Base-by-base conservation (phyloP, 2,113 vertebrate genomes). In the Syrrhaptes paradoxus region DNA sequence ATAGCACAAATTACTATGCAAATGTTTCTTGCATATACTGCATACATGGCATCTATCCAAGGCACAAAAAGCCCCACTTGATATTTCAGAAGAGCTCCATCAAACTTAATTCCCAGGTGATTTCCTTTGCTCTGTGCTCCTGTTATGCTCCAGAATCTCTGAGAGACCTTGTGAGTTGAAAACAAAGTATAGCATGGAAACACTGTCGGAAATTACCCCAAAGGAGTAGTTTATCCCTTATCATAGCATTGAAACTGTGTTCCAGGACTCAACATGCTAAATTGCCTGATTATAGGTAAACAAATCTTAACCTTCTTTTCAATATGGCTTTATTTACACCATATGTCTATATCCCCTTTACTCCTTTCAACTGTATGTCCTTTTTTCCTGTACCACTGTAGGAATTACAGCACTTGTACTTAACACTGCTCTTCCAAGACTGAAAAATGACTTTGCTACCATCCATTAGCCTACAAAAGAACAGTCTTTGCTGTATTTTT, bases 1-100 rank as follows among this genome's bases (percentile, higher is more conserved):
- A 36, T 12, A 90, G 43, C 66, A 82, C 32, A 52, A 49, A 85
- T 87, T 78, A 45, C 72, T 82, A 55, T 92, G 74, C 74, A 89
- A 80, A 79, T 89, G 43, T 92, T 95, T 93, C 74, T 76, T 90
- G 36, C 46, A 49, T 92, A 68, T 91, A 51, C 61, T 93, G 55
- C 36, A 43, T 87, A 41, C n/a, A 7, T 93, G 91, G 82, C 78
- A 83, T 61, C 63, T 89, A 10, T 93, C 79, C 79, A 90, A 88
- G 49, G 36, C 67, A 79, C 34, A 72, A 75, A 68, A 91, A 72
- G 81, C 91, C 43, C 3, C 18, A 24, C 43, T 76, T 67, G 25
- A 9, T 87, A 52, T 79, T 90, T 88, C 41, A 72, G 63, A 87
- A 82, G 36, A 77, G 34, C 43, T 76, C 29, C 29, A 43, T 51